Base-by-base conservation (phyloP, 1,140 invertebrate genomes). In the Aculops lycopersici region DNA sequence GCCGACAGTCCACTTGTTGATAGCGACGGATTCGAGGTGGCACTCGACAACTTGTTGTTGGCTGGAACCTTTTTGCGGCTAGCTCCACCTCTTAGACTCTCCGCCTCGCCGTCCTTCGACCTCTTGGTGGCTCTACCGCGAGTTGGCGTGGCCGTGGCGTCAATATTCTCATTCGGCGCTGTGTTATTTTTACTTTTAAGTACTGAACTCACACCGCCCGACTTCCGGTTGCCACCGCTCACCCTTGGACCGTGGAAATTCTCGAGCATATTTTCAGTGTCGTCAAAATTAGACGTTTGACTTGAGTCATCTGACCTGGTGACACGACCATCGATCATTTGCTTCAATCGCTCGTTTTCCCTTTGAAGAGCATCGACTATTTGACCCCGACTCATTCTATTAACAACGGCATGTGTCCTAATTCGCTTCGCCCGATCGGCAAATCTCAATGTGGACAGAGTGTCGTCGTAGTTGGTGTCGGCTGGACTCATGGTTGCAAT, bases 391-490 rank as follows among this genome's bases (percentile, higher is more conserved):
- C 62, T 59, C 46, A 65, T 62, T 47, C 68, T 65, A 49, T 69
- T 69, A 2, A 66, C 55, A 2, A 54, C 56, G 5, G 65, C 62
- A 31, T 55, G 57, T 4, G 63, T 67, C 48, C 62, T 62, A 43
- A 69, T 66, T 50, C 64, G 59, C 50, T 67, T 66, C 5, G 64
- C 64, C 43, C 66, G 48, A 50, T 69, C 66, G 43, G 66, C 66
- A 55, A 42, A 69, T 46, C 64, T 49, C 20, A 70, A 52, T 1
- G 67, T 68, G 19, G 62, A 63, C 5, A 70, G 45, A 0, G 68
- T 67, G 50, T 69, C 66, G 38, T 69, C 67, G 47, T 64, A 69
- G 48, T 68, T 67, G n/a, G 66, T 61, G 48, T 69, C 66, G 8
- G 68, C 66, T 4, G 67, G 67, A 21, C 65, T 69, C 20, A 70